phyloP scores from a whole-genome alignment of 2,888 invertebrate genomes.

The Zygothrica quintamaculata region DNA sequence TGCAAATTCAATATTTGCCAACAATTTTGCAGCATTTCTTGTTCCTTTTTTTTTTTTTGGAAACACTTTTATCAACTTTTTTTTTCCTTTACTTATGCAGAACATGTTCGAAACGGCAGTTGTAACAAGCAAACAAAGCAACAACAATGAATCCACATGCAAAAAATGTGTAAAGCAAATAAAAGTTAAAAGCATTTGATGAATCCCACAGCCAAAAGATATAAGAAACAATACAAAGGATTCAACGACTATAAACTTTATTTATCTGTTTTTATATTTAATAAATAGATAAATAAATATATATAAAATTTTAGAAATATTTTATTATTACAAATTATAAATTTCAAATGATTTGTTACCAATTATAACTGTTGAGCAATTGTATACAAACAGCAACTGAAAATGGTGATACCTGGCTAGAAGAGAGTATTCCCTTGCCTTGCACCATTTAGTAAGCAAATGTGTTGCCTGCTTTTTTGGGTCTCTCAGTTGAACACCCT shows the following conservation, averaged over 20 bases:
- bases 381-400: neutral
- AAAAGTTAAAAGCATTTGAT: conserved; percentile 77
- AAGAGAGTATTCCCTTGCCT: conserved; percentile 1
- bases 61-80: conserved; percentile 23
- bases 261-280: conserved; percentile 4
- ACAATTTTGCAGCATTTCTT: conserved; percentile 80
- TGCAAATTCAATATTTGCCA: conserved; percentile 84
- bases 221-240: conserved; percentile 24
- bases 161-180: conserved; percentile 74
- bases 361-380: no score
- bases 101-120: conserved; percentile 64
- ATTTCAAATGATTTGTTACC: no score
- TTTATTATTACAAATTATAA: no score
- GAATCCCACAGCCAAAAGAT: conserved; percentile 42
- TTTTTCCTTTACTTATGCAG: conserved; percentile 25
- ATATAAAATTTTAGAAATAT: no score
- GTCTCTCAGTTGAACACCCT: conserved; percentile 16
- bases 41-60: conserved; percentile 52
- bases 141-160: conserved; percentile 34
- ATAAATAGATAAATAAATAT: neutral
- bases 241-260: neutral
- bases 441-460: conserved; percentile 41
- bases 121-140: conserved; percentile 60
- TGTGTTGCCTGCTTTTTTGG: conserved; percentile 37
- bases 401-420: neutral